Evolutionary conservation across 2,797 vertebrate species (phyloP).

Genomic region (Sparidentex hasta): DNA sequence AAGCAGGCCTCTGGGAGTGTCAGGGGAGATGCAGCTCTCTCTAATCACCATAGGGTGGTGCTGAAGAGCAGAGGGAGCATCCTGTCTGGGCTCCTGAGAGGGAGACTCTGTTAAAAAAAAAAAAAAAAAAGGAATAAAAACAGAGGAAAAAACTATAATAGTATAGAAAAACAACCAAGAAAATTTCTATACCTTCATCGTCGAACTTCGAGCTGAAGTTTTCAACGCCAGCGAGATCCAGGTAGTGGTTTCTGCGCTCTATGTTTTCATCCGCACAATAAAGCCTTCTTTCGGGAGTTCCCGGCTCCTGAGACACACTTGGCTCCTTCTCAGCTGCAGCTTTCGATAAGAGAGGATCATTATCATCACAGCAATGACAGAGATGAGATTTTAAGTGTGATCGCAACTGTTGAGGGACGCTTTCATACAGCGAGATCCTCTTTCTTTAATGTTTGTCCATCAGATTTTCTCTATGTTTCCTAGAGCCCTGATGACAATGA

Average conservation of each 20-base stretch:
- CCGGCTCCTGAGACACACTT: constrained; percentile 40
- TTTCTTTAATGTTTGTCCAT: background rate
- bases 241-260: constrained; percentile 95
- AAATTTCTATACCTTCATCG: constrained; percentile 81
- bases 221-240: constrained; percentile 93
- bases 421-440: background rate
- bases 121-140: background rate
- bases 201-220: constrained; percentile 92
- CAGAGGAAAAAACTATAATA: fast-evolving
- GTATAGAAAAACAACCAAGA: background rate
- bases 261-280: constrained; percentile 92
- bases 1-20: constrained; percentile 21
- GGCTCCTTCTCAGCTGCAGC: constrained; percentile 42
- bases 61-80: constrained; percentile 19
- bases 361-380: background rate
- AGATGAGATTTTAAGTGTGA: background rate
- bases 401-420: background rate
- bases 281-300: constrained; percentile 56
- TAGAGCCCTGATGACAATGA: constrained; percentile 1
- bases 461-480: no score
- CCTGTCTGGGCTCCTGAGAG: constrained; percentile 80
- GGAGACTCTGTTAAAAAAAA: constrained; percentile 57
- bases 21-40: constrained; percentile 19
- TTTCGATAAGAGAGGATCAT: background rate
- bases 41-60: constrained; percentile 47